phyloP scores from a whole-genome alignment of 2,797 vertebrate genomes.

The Schizopygopsis pylzovi region DNA sequence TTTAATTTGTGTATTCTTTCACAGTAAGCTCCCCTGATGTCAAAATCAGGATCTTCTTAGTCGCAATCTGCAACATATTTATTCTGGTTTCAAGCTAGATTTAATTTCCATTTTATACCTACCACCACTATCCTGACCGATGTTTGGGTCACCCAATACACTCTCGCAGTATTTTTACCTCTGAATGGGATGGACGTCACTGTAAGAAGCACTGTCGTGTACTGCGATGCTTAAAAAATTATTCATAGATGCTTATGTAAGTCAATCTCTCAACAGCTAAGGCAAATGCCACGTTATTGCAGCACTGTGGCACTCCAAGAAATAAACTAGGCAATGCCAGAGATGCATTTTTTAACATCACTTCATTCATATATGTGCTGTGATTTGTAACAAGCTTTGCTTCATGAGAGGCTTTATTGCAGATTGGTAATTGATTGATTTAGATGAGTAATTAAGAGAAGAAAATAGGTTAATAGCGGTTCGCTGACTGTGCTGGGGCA shows the following conservation, averaged over 20 bases:
- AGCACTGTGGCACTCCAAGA: constrained; percentile 3
- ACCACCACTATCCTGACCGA: neutral
- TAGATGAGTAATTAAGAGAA: constrained; percentile 21
- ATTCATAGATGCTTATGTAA: constrained; percentile 51
- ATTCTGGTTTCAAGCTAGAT: neutral
- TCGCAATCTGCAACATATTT: neutral
- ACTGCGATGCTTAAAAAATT: neutral
- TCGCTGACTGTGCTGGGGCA: neutral
- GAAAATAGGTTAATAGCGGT: constrained; percentile 12
- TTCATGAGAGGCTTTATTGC: constrained; percentile 20
- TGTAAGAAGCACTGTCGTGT: neutral
- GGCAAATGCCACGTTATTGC: constrained; percentile 4
- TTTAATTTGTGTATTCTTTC: neutral
- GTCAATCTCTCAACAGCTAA: constrained; percentile 26
- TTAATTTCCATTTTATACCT: constrained; percentile 16
- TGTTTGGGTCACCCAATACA: constrained; percentile 16
- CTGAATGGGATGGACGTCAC: neutral
- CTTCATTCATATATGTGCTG: constrained; percentile 3
- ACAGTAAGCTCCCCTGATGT: constrained; percentile 8
- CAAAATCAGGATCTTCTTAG: neutral
- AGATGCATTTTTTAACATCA: neutral
- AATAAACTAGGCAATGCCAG: constrained; percentile 10
- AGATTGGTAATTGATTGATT: constrained; percentile 32
- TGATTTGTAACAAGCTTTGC: neutral
- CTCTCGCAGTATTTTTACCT: neutral